Percentiles rank a stretch among this genome's conserved stretches.
These are phyloP conservation scores for Pomatorhinus ruficollis DNA, from an alignment of 2,113 vertebrate genomes.

Conservation along the genomic window DNA sequence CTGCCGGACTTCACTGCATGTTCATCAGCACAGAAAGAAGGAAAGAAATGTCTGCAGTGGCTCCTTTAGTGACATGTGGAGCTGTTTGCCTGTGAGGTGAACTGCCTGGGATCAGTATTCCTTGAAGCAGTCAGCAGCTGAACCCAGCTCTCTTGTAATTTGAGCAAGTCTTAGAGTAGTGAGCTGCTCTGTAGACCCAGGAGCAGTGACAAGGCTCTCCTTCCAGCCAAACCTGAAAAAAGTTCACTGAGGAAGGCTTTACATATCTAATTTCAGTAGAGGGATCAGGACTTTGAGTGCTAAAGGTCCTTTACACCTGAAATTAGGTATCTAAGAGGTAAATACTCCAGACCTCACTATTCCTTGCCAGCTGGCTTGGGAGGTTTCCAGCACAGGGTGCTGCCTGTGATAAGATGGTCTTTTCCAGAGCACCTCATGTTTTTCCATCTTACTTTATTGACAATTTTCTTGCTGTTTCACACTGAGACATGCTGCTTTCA, in stretches of 20 bases:
- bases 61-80: background rate
- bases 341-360: background rate
- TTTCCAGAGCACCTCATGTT: background rate
- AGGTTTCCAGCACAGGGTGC: background rate
- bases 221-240: background rate
- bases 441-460: background rate
- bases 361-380: background rate
- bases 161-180: background rate
- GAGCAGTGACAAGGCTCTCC: background rate
- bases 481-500: background rate
- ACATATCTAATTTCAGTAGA: background rate
- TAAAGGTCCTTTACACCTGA: background rate
- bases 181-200: background rate
- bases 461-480: background rate
- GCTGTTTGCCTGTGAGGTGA: background rate
- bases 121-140: background rate
- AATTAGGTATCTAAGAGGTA: background rate
- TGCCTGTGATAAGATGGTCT: background rate
- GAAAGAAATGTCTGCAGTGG: background rate
- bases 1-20: background rate
- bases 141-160: background rate
- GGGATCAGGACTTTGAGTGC: background rate
- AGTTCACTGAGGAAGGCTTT: background rate
- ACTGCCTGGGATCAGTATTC: background rate
- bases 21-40: background rate